Evolutionary conservation across 2,797 vertebrate species (phyloP).

Genomic region (Gallinago solitaria): DNA sequence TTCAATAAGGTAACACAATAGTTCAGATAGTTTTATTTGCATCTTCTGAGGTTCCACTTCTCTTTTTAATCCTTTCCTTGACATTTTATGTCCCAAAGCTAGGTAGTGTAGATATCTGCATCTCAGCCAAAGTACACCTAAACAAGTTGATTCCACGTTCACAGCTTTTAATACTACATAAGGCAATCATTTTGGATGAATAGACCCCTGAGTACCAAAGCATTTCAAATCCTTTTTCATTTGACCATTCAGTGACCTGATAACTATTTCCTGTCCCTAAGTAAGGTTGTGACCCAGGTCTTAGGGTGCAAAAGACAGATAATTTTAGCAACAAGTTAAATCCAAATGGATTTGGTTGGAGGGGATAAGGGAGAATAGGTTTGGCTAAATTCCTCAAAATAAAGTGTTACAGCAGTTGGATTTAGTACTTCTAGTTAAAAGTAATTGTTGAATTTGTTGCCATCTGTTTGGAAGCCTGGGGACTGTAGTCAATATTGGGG

Average conservation of each 20-base stretch:
- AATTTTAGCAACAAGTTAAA: constrained; percentile 89
- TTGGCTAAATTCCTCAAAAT: constrained; percentile 65
- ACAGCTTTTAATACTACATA: constrained; percentile 60
- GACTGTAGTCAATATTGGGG: neutral
- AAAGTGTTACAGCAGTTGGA: constrained; percentile 51
- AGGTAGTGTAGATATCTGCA: neutral
- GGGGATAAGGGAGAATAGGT: constrained; percentile 20
- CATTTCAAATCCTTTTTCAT: constrained; percentile 84
- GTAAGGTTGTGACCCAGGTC: constrained; percentile 90
- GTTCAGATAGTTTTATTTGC: neutral
- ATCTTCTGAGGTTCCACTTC: neutral
- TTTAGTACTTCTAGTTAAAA: constrained; percentile 51
- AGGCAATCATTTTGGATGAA: constrained; percentile 75
- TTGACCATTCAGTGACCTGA: constrained; percentile 90
- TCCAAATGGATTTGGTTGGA: constrained; percentile 71
- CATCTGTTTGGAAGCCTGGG: constrained; percentile 17
- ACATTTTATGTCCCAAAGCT: neutral
- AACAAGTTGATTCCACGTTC: constrained; percentile 6
- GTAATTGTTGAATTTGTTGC: constrained; percentile 55
- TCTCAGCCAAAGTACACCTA: neutral
- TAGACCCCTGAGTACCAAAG: constrained; percentile 74
- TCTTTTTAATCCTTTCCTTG: neutral
- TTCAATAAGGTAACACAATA: neutral
- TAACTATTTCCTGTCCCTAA: constrained; percentile 86
- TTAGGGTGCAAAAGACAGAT: constrained; percentile 87